Percentiles rank a stretch among this genome's conserved stretches.
These are phyloP conservation scores for Choloepus hoffmanni DNA, from an alignment of 2,113 vertebrate species.

Conservation along the genomic window DNA sequence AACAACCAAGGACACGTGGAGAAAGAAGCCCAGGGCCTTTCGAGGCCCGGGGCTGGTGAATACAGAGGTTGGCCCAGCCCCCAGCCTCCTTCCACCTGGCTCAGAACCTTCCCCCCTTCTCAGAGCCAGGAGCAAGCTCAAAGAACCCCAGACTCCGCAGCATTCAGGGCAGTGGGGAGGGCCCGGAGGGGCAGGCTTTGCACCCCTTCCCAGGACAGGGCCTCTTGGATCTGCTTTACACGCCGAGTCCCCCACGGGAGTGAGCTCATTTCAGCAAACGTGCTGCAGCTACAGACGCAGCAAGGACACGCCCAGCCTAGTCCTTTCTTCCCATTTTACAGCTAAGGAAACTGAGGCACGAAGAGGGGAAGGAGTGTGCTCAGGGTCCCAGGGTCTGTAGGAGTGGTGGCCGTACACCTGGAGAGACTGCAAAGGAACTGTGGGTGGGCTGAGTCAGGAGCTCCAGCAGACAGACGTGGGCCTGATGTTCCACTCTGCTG, in stretches of 20 bases:
- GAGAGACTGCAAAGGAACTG: not conserved
- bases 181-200: not conserved
- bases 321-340: not conserved
- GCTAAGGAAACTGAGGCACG: constrained; percentile 22
- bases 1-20: accelerated
- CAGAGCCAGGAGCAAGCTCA: not conserved
- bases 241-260: accelerated
- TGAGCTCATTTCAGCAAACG: not conserved
- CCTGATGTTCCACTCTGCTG: not conserved
- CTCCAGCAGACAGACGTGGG: accelerated
- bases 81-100: not conserved
- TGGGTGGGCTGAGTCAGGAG: accelerated
- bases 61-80: not conserved
- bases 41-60: not conserved
- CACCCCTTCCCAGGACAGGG: not conserved
- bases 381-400: not conserved
- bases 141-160: not conserved
- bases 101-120: accelerated
- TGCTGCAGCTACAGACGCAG: not conserved
- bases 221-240: not conserved
- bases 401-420: accelerated
- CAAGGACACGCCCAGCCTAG: not conserved
- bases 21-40: not conserved
- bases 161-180: not conserved
- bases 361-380: too few species aligned